These are phyloP conservation scores for Taenioides sp. DNA, from an alignment of 2,797 vertebrate genomes.

Conservation along the genomic window DNA sequence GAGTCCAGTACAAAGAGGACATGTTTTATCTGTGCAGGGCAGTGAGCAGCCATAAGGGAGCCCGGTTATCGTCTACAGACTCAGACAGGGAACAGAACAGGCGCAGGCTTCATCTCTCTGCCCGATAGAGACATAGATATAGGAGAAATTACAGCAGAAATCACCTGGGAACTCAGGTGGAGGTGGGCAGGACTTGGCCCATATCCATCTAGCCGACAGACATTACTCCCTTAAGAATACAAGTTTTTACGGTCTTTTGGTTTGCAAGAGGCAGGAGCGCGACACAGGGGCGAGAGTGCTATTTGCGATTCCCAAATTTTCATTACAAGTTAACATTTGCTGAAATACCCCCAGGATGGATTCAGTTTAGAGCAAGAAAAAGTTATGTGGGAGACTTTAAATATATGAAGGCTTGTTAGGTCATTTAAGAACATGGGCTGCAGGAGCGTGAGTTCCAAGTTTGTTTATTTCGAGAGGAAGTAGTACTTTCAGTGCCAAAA, in stretches of 20 bases:
- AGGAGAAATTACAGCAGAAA: slow-evolving; percentile 56
- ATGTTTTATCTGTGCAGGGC: slow-evolving; percentile 32
- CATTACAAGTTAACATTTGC: slow-evolving; percentile 12
- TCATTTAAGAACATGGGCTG: neutral
- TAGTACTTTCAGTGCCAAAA: neutral
- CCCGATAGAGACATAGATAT: slow-evolving; percentile 50
- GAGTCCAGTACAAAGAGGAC: slow-evolving; percentile 18
- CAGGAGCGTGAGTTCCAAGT: neutral
- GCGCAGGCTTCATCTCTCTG: slow-evolving; percentile 34
- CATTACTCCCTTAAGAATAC: slow-evolving; percentile 48
- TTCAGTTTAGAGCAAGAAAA: neutral
- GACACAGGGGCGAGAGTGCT: neutral
- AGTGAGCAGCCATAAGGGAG: slow-evolving; percentile 43
- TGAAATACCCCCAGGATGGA: neutral
- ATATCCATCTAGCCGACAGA: slow-evolving; percentile 58
- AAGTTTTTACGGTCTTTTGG: slow-evolving; percentile 35
- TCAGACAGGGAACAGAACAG: slow-evolving; percentile 47
- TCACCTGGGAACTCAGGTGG: slow-evolving; percentile 43
- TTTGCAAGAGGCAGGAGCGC: slow-evolving; percentile 30
- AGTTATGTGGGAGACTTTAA: neutral
- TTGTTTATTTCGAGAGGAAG: slow-evolving; percentile 1
- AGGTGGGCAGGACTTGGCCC: slow-evolving; percentile 52
- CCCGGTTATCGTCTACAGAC: slow-evolving; percentile 31
- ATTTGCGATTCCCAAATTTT: neutral
- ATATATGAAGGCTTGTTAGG: neutral